These are phyloP conservation scores for Florisuga fusca DNA, from an alignment of 2,797 vertebrate species.

Conservation along the genomic window DNA sequence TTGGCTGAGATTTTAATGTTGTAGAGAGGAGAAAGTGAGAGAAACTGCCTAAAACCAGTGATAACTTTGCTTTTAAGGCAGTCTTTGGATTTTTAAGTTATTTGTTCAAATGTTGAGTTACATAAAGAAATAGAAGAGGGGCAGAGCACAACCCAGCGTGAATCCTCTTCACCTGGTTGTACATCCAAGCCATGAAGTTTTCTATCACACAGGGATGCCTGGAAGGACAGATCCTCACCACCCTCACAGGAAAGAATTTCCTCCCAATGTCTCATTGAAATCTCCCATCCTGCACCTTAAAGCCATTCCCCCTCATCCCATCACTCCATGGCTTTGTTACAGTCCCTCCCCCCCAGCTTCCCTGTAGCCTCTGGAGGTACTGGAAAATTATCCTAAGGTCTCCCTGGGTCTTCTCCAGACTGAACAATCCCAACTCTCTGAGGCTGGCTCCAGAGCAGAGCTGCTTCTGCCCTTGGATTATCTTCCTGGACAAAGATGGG, in stretches of 20 bases:
- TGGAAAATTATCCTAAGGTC: too few relatives aligned
- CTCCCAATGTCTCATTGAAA: too few relatives aligned
- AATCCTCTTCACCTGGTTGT: neutral
- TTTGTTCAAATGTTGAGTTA: neutral
- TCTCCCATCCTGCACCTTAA: too few relatives aligned
- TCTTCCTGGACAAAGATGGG: neutral
- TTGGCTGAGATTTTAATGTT: neutral
- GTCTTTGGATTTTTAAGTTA: neutral
- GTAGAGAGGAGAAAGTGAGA: neutral
- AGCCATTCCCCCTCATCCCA: too few relatives aligned
- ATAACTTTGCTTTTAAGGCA: neutral
- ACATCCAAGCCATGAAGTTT: neutral
- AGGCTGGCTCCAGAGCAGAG: too few relatives aligned
- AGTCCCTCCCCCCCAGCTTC: too few relatives aligned
- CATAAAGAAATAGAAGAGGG: rapidly evolving
- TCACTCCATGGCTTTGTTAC: too few relatives aligned
- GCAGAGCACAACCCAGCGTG: rapidly evolving
- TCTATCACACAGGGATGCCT: rapidly evolving
- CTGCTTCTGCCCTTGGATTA: too few relatives aligned
- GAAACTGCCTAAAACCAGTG: neutral
- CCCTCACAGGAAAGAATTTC: too few relatives aligned
- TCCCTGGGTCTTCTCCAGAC: too few relatives aligned
- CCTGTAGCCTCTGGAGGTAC: too few relatives aligned
- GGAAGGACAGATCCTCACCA: neutral
- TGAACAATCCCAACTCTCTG: too few relatives aligned